Base-by-base conservation (phyloP, 1,140 invertebrate genomes). In the Holotrichia oblita region DNA sequence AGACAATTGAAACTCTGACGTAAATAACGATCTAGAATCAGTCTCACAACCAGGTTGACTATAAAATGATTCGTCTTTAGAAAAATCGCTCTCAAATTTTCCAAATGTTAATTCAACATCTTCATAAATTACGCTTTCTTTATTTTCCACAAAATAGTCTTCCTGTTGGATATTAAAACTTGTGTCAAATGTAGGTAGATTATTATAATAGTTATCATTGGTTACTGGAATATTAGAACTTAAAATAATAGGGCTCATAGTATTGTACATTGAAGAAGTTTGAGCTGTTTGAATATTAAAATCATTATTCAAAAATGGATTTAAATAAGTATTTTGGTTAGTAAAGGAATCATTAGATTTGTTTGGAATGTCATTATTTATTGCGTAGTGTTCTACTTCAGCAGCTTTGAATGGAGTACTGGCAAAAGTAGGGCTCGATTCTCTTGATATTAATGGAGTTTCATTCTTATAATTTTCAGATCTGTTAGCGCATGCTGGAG, bases 221-320 rank as follows among this genome's bases (percentile, higher is more conserved):
- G 22, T 27, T 69, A 34, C 10, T 17, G 72, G 20, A 55, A 64
- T 41, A 40, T 79, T 83, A 12, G 81, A 80, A n/a, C n/a, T n/a
- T n/a, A n/a, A n/a, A 74, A 7, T 42, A 14, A 20, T 44, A 17
- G 73, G 27, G 9, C 77, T 84, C 10, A 82, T 80, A 12, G 78
- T 82, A n/a, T 81, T 82, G 73, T 82, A 86, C 78, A 59, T 81
- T 6, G 84, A 83, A 14, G 61, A 61, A 64, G 80, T 82, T 78
- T 81, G 83, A 24, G 48, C 69, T 69, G 14, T 69, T 76, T 78
- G 61, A 17, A 44, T 64, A 69, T 34, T 34, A 79, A 64, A 80
- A 41, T 81, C 79, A n/a, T 76, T 69, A 75, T 40, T 77, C n/a
- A 83, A 74, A 79, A 85, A 85, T 20, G 84, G 80, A 74, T 81